These are phyloP conservation scores for Caiman crocodilus DNA, from an alignment of 2,797 vertebrate species.

Conservation along the genomic window DNA sequence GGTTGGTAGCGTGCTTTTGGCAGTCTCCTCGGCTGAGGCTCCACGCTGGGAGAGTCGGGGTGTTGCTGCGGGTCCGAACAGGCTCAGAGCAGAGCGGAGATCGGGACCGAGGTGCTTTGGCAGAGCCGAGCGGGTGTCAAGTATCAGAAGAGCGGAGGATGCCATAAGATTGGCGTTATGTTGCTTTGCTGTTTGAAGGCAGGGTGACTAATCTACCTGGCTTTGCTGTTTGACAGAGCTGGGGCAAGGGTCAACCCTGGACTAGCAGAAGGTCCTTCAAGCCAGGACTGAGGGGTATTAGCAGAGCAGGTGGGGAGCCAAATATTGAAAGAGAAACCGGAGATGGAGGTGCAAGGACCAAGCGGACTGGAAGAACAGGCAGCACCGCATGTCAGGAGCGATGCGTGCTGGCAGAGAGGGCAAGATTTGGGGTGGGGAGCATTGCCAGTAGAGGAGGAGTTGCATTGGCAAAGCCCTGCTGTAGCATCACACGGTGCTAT, in stretches of 20 bases:
- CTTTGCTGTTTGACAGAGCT: not conserved
- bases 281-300: not conserved
- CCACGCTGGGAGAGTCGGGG: not conserved
- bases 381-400: not conserved
- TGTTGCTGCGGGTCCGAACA: not conserved
- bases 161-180: not conserved
- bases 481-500: fast-evolving
- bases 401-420: not conserved
- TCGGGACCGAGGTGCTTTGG: not conserved
- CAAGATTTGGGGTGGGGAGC: not conserved
- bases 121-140: not conserved
- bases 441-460: not conserved
- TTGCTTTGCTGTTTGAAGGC: too few relatives aligned
- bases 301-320: fast-evolving
- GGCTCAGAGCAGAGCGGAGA: not conserved
- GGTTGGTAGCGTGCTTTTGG: fast-evolving
- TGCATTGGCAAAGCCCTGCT: not conserved
- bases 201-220: too few relatives aligned
- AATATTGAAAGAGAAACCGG: fast-evolving
- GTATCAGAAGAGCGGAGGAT: not conserved
- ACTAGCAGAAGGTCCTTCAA: not conserved
- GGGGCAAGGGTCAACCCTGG: not conserved
- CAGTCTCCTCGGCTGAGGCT: not conserved
- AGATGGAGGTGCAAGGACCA: not conserved
- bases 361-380: too few relatives aligned